Percentiles rank a stretch among this genome's conserved stretches.
phyloP scores from a whole-genome alignment of 1,140 invertebrate genomes.

The Lanistes nyassanus region DNA sequence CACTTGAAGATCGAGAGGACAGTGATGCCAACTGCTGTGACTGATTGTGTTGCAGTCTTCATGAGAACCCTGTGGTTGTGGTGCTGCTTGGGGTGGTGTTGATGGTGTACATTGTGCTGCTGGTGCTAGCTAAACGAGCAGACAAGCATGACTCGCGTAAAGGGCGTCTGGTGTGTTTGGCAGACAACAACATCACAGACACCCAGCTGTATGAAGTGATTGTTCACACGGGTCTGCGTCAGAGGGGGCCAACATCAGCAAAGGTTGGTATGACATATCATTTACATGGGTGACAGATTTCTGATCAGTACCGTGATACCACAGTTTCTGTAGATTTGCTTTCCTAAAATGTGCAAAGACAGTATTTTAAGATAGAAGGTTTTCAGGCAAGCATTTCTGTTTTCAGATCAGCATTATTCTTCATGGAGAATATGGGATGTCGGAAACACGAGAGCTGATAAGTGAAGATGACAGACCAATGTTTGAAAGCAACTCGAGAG shows the following conservation, averaged over 20 bases:
- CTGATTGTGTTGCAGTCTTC: slow-evolving; percentile 45
- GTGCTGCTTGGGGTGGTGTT: slow-evolving; percentile 65
- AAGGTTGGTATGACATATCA: no score
- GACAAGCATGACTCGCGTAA: slow-evolving; percentile 67
- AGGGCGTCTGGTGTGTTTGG: slow-evolving; percentile 56
- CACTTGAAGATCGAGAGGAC: not conserved
- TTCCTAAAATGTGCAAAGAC: no score
- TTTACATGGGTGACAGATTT: no score
- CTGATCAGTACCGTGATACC: no score
- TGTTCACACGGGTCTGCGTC: slow-evolving; percentile 65
- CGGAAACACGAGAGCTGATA: slow-evolving; percentile 64
- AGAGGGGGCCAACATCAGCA: slow-evolving; percentile 62
- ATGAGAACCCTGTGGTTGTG: slow-evolving; percentile 58
- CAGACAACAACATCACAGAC: slow-evolving; percentile 61
- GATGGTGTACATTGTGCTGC: slow-evolving; percentile 64
- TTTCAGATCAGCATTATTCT: slow-evolving; percentile 65
- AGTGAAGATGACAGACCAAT: slow-evolving; percentile 55
- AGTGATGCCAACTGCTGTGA: slow-evolving; percentile 10
- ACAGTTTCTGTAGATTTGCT: no score
- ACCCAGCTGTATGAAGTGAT: slow-evolving; percentile 63
- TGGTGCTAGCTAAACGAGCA: slow-evolving; percentile 64
- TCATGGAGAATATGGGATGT: slow-evolving; percentile 66
- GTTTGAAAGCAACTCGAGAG: slow-evolving; percentile 65
- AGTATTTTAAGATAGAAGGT: not conserved
- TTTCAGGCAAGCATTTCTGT: slow-evolving; percentile 5